Conservation (phyloP, 2,888 invertebrate species). For the Aquatica leii region DNA sequence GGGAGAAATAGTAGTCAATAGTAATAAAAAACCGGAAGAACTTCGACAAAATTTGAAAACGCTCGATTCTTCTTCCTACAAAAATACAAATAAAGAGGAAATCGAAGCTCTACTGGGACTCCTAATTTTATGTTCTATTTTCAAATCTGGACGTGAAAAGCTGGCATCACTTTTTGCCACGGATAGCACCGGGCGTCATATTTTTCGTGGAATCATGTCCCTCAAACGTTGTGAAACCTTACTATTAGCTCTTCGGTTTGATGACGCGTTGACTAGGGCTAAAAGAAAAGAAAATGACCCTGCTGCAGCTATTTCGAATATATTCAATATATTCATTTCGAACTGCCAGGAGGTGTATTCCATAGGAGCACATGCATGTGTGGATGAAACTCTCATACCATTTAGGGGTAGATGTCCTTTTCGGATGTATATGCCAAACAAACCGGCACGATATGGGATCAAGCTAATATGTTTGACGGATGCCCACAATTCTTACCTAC, state of each 20-base stretch:
- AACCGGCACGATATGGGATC: slow-evolving; percentile 27
- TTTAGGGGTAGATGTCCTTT: slow-evolving; percentile 19
- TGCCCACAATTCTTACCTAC: slow-evolving; percentile 17
- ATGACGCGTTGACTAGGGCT: not conserved
- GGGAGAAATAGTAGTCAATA: too few species aligned
- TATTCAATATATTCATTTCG: slow-evolving; percentile 26
- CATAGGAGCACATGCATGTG: not conserved
- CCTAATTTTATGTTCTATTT: not conserved
- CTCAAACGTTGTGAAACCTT: slow-evolving; percentile 2
- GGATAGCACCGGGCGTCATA: not conserved
- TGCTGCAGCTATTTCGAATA: slow-evolving; percentile 25
- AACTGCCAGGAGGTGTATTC: slow-evolving; percentile 28
- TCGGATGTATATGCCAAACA: slow-evolving; percentile 22
- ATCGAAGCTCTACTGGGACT: not conserved
- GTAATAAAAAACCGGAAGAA: too few species aligned
- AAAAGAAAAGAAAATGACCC: slow-evolving; percentile 1
- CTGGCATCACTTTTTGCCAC: not conserved
- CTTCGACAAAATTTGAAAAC: too few species aligned
- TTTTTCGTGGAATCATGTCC: slow-evolving; percentile 13
- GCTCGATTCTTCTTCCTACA: too few species aligned
- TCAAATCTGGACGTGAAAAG: slow-evolving; percentile 1
- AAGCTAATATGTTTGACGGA: slow-evolving; percentile 31
- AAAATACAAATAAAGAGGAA: too few species aligned
- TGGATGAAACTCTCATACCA: not conserved
- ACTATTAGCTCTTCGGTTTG: not conserved